Evolutionary conservation across 2,888 invertebrate species (phyloP), one percentile per base, ranked within the genome.

Genomic region (Epistrophe eligans): DNA sequence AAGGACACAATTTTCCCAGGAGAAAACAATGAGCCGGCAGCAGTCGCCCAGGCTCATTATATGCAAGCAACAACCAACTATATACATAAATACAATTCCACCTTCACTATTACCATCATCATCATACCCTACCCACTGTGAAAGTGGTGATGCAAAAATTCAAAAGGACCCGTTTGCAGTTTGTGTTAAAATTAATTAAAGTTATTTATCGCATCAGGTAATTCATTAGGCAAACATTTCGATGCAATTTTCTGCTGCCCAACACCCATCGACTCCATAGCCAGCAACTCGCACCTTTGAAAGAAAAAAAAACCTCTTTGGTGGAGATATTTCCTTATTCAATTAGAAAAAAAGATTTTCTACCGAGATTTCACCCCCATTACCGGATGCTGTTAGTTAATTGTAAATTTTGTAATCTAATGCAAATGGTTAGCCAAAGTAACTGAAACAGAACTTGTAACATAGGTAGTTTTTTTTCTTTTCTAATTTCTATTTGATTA

Each of bases 141-240:
- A 74, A 70, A 60, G 70, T 84, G 64, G 43, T 66, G 79, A 72
- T 45, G 84, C 79, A 45, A 79, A 66, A 64, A 84, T 66, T 80
- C 58, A 52, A 64, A 71, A 72, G 60, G 43, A 67, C 24, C 52
- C 32, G 17, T 38, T 43, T 67, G 80, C 76, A 55, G 71, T 77
- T 81, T 66, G 40, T 52, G 52, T 50, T n/a, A 48, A 80, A 80
- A 71, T 80, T 84, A 84, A 84, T 84, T 84, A 80, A 80, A 80
- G 84, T 76, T 76, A 84, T 84, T 84, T 80, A 80, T 74, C 76
- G 84, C 84, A 79, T 84, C 84, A 84, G 71, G 76, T 80, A 80
- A 84, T 80, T 80, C 84, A 84, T 80, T 84, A 84, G 66, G 58
- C 40, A 76, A 79, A 76, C 84, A 72, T 84, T 80, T 67, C 52